A percentile compares a stretch with the other conserved stretches of the same genome.
Conservation (phyloP, 2,888 invertebrate genomes). For the Lysandra bellargus region DNA sequence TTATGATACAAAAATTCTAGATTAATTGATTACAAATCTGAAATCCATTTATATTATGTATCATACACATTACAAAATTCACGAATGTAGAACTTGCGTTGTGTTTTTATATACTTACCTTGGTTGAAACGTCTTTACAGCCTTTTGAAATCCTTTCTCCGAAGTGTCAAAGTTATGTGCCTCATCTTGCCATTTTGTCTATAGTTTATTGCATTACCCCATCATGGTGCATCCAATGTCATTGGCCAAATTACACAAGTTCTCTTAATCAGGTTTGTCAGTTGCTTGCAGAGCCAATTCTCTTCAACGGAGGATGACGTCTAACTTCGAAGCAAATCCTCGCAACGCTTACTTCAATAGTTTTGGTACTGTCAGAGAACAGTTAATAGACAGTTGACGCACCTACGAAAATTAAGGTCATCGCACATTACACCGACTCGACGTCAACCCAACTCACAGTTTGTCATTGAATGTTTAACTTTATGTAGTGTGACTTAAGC, state of each 20-base stretch:
- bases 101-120: no score
- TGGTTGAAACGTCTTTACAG: no score
- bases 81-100: no score
- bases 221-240: neutral
- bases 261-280: constrained; percentile 16
- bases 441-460: no score
- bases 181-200: neutral
- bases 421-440: no score
- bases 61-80: no score
- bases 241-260: constrained; percentile 14
- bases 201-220: neutral
- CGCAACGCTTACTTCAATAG: neutral
- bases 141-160: no score
- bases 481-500: no score
- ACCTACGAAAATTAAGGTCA: neutral
- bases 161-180: neutral
- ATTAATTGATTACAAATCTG: no score
- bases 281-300: constrained; percentile 18
- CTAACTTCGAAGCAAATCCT: neutral
- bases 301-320: constrained; percentile 11
- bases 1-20: no score
- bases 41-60: no score
- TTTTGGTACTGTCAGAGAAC: neutral
- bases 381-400: neutral
- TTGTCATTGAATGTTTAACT: no score